Evolutionary conservation across 2,888 invertebrate genomes (phyloP).

Genomic region (Polydrusus pterygomalis): DNA sequence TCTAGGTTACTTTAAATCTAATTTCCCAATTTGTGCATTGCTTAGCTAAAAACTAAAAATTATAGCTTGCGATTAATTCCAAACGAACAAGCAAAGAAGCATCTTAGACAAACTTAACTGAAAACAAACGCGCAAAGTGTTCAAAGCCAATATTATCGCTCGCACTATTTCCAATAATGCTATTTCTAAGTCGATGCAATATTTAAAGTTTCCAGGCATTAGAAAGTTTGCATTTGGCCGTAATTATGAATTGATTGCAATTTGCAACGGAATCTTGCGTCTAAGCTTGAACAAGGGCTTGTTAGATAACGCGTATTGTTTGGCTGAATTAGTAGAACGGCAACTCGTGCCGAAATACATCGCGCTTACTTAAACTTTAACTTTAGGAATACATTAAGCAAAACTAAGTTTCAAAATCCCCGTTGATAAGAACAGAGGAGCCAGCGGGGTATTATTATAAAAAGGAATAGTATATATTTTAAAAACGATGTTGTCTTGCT

Average conservation of each 20-base stretch:
- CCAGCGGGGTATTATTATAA: no score
- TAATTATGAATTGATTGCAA: constrained; percentile 22
- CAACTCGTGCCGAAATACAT: background rate
- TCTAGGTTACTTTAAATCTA: no score
- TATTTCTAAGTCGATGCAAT: constrained; percentile 1
- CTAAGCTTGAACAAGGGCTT: constrained; percentile 3
- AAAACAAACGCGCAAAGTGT: background rate
- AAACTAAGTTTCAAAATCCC: no score
- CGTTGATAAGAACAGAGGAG: no score
- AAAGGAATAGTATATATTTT: no score
- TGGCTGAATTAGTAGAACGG: background rate
- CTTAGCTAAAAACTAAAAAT: no score
- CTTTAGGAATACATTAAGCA: background rate
- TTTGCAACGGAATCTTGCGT: constrained; percentile 18
- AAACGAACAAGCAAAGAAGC: background rate
- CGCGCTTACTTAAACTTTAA: background rate
- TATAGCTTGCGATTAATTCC: no score
- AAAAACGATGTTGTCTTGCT: no score
- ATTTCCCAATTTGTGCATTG: no score
- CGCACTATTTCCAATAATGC: constrained; percentile 8
- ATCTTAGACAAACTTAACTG: background rate
- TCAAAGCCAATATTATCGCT: constrained; percentile 8
- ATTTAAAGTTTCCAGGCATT: constrained; percentile 3
- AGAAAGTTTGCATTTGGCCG: constrained; percentile 5
- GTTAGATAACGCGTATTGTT: constrained; percentile 9